phyloP scores from a whole-genome alignment of 2,797 vertebrate genomes.

The Odontamblyopus rebecca region DNA sequence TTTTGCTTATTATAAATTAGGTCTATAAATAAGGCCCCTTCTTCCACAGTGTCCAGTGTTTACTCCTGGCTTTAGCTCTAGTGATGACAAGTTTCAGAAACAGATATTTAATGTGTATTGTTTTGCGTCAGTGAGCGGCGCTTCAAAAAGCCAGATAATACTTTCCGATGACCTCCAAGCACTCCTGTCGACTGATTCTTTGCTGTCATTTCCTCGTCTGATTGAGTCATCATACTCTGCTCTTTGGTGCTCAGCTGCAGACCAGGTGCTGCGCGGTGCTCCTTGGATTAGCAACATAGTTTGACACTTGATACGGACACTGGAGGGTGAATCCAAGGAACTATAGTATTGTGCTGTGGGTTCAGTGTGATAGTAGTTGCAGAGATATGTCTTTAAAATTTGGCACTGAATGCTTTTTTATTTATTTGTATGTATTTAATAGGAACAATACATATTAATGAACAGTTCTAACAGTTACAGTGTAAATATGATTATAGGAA shows the following conservation, averaged over 20 bases:
- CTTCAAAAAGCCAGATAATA: constrained; percentile 52
- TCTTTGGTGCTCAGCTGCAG: constrained; percentile 65
- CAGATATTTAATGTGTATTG: constrained; percentile 34
- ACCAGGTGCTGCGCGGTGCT: constrained; percentile 63
- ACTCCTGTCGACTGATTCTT: constrained; percentile 57
- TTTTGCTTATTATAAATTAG: neutral
- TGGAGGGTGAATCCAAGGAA: constrained; percentile 16
- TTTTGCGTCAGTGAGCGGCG: constrained; percentile 43
- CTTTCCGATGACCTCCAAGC: constrained; percentile 62
- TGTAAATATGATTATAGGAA: no score
- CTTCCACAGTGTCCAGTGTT: constrained; percentile 12
- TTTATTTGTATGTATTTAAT: no score
- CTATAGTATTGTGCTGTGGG: neutral
- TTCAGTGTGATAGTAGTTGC: neutral
- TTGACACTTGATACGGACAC: constrained; percentile 57
- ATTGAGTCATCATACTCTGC: constrained; percentile 64
- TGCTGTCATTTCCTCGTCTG: constrained; percentile 69
- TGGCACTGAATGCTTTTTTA: no score
- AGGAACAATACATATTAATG: no score
- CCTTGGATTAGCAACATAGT: constrained; percentile 50
- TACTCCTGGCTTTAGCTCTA: constrained; percentile 33
- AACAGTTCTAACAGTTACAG: no score
- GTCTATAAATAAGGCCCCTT: neutral
- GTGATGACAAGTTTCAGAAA: constrained; percentile 46
- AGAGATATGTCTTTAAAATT: no score